Evolutionary conservation across 2,797 vertebrate species (phyloP), one percentile per base, ranked within the genome.

Genomic region (Cephalopachus bancanus): DNA sequence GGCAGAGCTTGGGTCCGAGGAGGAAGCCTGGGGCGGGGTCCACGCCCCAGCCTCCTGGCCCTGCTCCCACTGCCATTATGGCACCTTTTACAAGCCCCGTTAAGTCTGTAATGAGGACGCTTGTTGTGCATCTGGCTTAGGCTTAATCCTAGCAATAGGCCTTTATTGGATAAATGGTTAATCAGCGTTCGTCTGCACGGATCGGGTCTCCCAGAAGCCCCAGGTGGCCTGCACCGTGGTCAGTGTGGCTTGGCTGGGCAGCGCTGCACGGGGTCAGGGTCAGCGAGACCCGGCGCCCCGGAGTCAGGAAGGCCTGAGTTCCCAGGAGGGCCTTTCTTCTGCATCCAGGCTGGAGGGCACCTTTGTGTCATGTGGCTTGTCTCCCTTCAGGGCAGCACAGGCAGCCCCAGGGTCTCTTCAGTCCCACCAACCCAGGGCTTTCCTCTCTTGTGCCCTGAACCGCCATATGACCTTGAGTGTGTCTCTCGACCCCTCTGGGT

Each of bases 81-180:
- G 53, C 87, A 74, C 83, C 83, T 96, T 98, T 97, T 95, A 95
- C 90, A 96, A 97, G 94, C 65, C 92, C 94, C 67, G 76, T 95
- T 97, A 98, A 97, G 93, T 97, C 96, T 97, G 97, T 97, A 97
- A 97, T 91, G 97, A 96, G 79, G 88, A 37, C 37, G 92, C 37
- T 69, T 64, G 81, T 95, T 95, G 74, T 95, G 65, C 90, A 88
- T 92, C 95, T 96, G 96, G 96, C 96, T 97, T 97, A 97, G 89
- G 86, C 89, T 95, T 97, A 97, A 98, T 98, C 97, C 59, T 51
- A 89, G 96, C 96, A 97, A 97, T 96, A 86, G 95, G 93, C 49
- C 97, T 97, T 97, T 96, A 97, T 98, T 97, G 97, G 97, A 97
- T 97, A 98, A 98, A 97, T 96, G 89, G 96, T 96, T 98, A 97